A percentile compares a stretch with the other conserved stretches of the same genome.
phyloP scores from a whole-genome alignment of 2,888 invertebrate genomes.

The Drosophila sordidula region DNA sequence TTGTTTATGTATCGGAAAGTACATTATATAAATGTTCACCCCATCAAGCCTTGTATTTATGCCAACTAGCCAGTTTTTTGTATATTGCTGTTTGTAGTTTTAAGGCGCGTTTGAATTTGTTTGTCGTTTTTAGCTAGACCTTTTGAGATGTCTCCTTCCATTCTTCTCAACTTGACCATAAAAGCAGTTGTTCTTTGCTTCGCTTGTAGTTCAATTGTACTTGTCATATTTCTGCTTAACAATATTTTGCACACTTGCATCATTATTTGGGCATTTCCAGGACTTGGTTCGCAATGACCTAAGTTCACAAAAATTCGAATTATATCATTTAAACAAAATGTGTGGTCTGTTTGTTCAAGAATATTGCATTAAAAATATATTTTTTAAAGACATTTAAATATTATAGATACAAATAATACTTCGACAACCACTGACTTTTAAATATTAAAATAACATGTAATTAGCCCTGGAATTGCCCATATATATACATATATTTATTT shows the following conservation, averaged over 20 bases:
- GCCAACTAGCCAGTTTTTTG: background rate
- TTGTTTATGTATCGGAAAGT: slow-evolving; percentile 6
- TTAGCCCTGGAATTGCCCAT: background rate
- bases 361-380: too few species aligned
- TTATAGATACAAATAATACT: too few species aligned
- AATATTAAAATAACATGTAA: too few species aligned
- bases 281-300: background rate
- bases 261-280: background rate
- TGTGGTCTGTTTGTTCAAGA: too few species aligned
- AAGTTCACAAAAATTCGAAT: too few species aligned
- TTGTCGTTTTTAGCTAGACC: slow-evolving; percentile 1
- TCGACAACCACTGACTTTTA: too few species aligned
- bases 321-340: too few species aligned
- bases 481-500: background rate
- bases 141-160: background rate
- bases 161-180: background rate
- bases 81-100: background rate
- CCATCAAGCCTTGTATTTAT: background rate
- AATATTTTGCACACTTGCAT: background rate
- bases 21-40: background rate
- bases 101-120: background rate
- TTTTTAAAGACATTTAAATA: too few species aligned
- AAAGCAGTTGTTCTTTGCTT: background rate
- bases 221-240: background rate
- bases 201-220: background rate